These are phyloP conservation scores for Drosophila nigritarsus DNA, from an alignment of 2,888 invertebrate species.

Conservation along the genomic window DNA sequence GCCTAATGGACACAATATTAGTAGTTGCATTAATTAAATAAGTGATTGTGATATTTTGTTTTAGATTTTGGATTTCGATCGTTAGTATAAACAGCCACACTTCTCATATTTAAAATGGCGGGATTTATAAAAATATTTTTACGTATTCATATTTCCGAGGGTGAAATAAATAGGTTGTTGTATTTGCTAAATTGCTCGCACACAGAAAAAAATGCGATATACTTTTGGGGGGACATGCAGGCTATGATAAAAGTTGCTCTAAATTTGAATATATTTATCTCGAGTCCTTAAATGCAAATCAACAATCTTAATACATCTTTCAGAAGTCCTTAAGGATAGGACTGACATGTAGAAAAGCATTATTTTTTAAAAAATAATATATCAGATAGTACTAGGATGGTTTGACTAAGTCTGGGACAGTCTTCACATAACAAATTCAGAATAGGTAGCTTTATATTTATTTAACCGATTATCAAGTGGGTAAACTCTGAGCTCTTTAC, in stretches of 20 bases:
- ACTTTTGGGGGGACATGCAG: not conserved
- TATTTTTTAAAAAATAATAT: too few relatives aligned
- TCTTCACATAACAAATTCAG: not conserved
- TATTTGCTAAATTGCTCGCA: not conserved
- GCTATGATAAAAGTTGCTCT: not conserved
- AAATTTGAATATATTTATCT: not conserved
- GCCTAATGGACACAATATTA: not conserved
- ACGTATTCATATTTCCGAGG: not conserved
- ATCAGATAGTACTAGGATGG: not conserved
- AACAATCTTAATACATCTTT: not conserved
- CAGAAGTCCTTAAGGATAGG: not conserved
- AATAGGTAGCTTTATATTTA: not conserved
- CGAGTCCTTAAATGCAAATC: not conserved
- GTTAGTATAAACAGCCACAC: not conserved
- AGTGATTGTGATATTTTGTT: not conserved
- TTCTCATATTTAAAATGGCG: not conserved
- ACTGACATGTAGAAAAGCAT: too few relatives aligned
- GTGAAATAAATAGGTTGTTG: not conserved
- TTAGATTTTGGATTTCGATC: not conserved
- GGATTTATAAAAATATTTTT: not conserved
- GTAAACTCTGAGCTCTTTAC: not conserved
- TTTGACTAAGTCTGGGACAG: not conserved
- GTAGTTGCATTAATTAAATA: not conserved
- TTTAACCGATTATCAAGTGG: too few relatives aligned
- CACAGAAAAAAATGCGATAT: too few relatives aligned